phyloP scores from a whole-genome alignment of 1,140 invertebrate species.

The Thaumetopoea pityocampa region DNA sequence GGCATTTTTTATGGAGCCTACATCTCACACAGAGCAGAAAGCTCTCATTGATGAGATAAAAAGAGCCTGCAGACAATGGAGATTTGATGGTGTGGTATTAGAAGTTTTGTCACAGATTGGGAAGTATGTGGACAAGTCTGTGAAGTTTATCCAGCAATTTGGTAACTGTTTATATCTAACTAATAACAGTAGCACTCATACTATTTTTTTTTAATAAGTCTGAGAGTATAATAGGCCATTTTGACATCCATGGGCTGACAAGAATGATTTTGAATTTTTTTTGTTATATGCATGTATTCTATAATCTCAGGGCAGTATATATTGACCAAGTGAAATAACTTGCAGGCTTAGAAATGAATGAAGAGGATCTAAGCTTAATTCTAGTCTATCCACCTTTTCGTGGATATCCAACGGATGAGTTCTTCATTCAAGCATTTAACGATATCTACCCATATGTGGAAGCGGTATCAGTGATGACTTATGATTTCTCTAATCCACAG shows the following conservation, averaged over 20 bases:
- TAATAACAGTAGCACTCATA: too few relatives aligned
- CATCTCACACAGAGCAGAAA: constrained; percentile 76
- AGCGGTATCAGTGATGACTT: constrained; percentile 95
- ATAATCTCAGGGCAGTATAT: too few relatives aligned
- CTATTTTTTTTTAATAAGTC: too few relatives aligned
- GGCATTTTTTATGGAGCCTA: constrained; percentile 76
- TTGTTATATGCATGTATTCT: too few relatives aligned
- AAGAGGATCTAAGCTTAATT: constrained; percentile 80
- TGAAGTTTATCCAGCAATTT: constrained; percentile 80
- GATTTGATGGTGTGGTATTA: constrained; percentile 91
- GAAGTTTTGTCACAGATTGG: constrained; percentile 93
- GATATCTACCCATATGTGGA: constrained; percentile 85
- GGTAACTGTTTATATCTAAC: constrained; percentile 51
- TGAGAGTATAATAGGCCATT: too few relatives aligned
- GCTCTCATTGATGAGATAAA: constrained; percentile 78
- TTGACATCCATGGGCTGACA: too few relatives aligned
- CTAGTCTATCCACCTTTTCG: constrained; percentile 90
- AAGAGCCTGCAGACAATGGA: constrained; percentile 78
- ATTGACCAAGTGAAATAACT: too few relatives aligned
- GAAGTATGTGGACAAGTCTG: constrained; percentile 79
- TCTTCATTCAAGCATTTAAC: constrained; percentile 87
- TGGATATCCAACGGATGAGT: constrained; percentile 82
- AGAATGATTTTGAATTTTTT: too few relatives aligned
- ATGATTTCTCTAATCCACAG: constrained; percentile 92
- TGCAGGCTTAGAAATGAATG: constrained; percentile 65